These are phyloP conservation scores for Micromussa lordhowensis DNA, from an alignment of 92 coral and sea anemone genomes.

Conservation along the genomic window DNA sequence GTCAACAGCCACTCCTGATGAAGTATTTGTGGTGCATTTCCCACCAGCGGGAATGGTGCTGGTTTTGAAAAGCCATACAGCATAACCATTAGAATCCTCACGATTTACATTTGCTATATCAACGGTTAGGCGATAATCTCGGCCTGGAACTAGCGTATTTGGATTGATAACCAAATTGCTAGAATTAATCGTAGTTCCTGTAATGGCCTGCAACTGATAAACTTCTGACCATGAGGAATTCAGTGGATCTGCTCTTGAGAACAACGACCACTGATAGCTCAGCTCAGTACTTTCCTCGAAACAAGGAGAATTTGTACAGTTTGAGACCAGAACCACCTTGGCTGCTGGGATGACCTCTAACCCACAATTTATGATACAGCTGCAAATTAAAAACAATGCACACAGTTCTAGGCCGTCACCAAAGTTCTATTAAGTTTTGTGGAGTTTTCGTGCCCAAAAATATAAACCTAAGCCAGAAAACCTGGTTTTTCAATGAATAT, in stretches of 20 bases:
- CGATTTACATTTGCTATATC: neutral
- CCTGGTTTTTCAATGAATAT: neutral
- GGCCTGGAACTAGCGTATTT: slow-evolving; percentile 1
- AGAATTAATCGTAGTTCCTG: neutral
- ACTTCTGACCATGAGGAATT: slow-evolving; percentile 2
- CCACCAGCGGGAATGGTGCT: slow-evolving; percentile 4
- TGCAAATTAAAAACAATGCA: neutral
- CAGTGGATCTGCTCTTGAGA: too few relatives aligned
- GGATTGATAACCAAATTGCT: neutral
- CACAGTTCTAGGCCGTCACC: too few relatives aligned
- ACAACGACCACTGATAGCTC: neutral
- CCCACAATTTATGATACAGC: slow-evolving; percentile 15
- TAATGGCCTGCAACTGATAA: neutral
- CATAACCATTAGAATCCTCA: neutral
- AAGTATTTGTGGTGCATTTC: neutral
- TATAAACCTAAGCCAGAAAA: neutral
- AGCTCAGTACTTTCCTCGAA: neutral
- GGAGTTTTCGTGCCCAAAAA: neutral
- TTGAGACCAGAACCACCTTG: neutral
- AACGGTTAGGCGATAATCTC: neutral
- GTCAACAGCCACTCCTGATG: slow-evolving; percentile 8
- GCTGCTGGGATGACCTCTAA: slow-evolving; percentile 2
- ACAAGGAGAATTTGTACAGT: slow-evolving; percentile 32
- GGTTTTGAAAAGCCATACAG: slow-evolving; percentile 14
- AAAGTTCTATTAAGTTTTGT: too few relatives aligned